Conservation (phyloP, 2,888 invertebrate species). For the Eurytoma californica region DNA sequence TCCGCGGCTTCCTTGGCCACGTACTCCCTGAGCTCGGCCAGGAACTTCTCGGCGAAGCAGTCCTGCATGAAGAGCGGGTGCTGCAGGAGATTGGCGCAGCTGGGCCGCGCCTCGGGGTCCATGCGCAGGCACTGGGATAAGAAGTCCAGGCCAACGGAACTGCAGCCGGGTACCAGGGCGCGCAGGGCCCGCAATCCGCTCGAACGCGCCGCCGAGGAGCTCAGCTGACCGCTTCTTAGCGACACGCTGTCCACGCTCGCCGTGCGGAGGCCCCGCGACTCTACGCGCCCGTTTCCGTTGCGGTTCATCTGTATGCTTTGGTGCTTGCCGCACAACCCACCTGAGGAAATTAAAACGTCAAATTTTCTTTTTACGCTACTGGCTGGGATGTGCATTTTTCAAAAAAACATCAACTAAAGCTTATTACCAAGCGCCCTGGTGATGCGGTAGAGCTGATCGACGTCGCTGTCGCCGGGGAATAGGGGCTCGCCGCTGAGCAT, state of each 20-base stretch:
- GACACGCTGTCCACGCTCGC: constrained; percentile 61
- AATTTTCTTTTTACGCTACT: too few relatives aligned
- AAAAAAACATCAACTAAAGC: too few relatives aligned
- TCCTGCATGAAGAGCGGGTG: constrained; percentile 83
- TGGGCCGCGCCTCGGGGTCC: constrained; percentile 81
- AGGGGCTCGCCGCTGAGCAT: constrained; percentile 91
- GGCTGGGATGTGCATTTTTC: too few relatives aligned
- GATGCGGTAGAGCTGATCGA: constrained; percentile 90
- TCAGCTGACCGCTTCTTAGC: constrained; percentile 8
- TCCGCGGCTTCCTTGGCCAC: constrained; percentile 80
- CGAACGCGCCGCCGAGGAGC: constrained; percentile 63
- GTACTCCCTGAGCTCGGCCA: constrained; percentile 80
- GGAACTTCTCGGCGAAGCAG: constrained; percentile 81
- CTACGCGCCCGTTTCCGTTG: constrained; percentile 58
- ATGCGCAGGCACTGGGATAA: constrained; percentile 79
- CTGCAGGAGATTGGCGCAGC: constrained; percentile 80
- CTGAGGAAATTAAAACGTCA: constrained; percentile 40
- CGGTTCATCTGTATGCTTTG: constrained; percentile 61
- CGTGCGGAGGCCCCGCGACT: constrained; percentile 69
- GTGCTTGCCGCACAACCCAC: constrained; percentile 65
- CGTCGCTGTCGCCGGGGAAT: constrained; percentile 93
- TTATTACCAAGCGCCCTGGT: constrained; percentile 83
- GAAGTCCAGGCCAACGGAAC: constrained; percentile 76
- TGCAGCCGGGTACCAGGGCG: constrained; percentile 72
- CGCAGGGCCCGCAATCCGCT: constrained; percentile 67